Conservation (phyloP, 2,797 vertebrate species). For the Enteromius radiatus region DNA sequence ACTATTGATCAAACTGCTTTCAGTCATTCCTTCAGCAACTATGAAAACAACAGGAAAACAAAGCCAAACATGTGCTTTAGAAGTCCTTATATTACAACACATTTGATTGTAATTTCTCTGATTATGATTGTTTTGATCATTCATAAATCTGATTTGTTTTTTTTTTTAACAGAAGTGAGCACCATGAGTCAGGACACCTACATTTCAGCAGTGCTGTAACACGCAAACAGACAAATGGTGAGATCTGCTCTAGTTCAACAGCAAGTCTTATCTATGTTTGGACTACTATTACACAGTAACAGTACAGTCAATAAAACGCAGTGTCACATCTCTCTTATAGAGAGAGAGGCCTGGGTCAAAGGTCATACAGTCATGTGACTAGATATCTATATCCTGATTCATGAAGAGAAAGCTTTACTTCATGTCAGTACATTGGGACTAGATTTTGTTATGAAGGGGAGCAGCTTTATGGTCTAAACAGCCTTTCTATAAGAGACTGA, state of each 20-base stretch:
- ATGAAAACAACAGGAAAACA: no score
- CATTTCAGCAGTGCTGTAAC: constrained; percentile 2
- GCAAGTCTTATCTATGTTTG: constrained; percentile 46
- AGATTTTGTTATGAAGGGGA: neutral
- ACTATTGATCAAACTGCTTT: no score
- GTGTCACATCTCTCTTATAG: neutral
- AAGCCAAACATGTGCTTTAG: neutral
- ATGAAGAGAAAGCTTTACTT: constrained; percentile 22
- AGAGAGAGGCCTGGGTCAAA: constrained; percentile 59
- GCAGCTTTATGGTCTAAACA: neutral
- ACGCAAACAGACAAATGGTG: neutral
- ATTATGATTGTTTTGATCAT: neutral
- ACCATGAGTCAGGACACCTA: neutral
- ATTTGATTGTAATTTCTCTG: neutral
- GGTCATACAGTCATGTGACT: constrained; percentile 66
- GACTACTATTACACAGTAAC: constrained; percentile 36
- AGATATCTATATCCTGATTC: constrained; percentile 41
- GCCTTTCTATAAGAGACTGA: neutral
- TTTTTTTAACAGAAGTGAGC: neutral
- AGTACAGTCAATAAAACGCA: constrained; percentile 38
- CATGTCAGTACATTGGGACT: neutral
- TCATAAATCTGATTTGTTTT: no score
- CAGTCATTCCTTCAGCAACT: no score
- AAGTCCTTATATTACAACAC: neutral
- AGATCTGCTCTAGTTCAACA: constrained; percentile 11